Evolutionary conservation across 1,140 invertebrate species (phyloP).

Genomic region (Eurosta solidaginis): DNA sequence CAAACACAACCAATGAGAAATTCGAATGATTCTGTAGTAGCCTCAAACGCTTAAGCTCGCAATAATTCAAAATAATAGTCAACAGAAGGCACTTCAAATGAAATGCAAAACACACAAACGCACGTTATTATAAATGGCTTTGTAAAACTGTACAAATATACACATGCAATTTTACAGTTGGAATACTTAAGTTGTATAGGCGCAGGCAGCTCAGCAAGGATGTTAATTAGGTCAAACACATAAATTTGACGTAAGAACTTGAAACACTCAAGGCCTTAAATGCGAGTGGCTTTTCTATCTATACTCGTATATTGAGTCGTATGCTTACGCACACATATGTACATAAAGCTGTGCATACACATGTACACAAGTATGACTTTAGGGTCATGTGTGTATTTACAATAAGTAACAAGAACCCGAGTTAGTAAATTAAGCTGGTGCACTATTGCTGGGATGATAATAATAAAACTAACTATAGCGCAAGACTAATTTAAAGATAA

Average conservation of each 20-base stretch:
- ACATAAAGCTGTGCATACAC: too few relatives aligned
- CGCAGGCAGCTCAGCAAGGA: neutral
- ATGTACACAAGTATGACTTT: too few relatives aligned
- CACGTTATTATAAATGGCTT: neutral
- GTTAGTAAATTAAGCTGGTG: too few relatives aligned
- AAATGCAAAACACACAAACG: neutral
- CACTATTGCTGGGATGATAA: too few relatives aligned
- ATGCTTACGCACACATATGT: neutral
- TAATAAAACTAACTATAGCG: too few relatives aligned
- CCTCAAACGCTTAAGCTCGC: neutral
- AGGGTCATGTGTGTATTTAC: too few relatives aligned
- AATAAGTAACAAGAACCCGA: too few relatives aligned
- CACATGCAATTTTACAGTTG: neutral
- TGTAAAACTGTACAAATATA: too few relatives aligned
- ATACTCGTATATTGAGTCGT: neutral
- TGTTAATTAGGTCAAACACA: conserved; percentile 6
- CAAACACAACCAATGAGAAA: neutral
- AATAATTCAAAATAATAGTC: conserved; percentile 27
- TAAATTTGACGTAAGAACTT: conserved; percentile 13
- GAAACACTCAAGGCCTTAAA: neutral
- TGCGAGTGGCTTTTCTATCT: neutral
- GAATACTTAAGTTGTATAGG: neutral
- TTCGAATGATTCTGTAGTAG: conserved; percentile 5
- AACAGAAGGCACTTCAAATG: neutral
- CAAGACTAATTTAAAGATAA: too few relatives aligned